A percentile compares a stretch with the other conserved stretches of the same genome.
phyloP scores from a whole-genome alignment of 2,888 invertebrate genomes.

The Polydrusus tereticollis region DNA sequence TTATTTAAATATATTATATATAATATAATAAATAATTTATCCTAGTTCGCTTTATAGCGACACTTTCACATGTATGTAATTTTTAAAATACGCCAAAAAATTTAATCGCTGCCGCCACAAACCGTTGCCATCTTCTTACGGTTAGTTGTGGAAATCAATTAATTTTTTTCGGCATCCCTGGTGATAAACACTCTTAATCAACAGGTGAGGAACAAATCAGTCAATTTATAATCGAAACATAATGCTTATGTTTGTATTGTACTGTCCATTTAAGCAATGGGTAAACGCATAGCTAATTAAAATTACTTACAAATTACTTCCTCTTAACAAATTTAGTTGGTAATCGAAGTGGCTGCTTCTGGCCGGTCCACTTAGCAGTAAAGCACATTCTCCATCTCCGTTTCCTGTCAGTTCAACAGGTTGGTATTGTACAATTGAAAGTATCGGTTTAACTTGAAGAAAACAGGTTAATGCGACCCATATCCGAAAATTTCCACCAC shows the following conservation, averaged over 20 bases:
- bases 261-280: neutral
- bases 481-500: neutral
- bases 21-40: too few species aligned
- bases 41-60: too few species aligned
- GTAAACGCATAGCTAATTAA: neutral
- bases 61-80: too few species aligned
- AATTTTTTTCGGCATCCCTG: too few species aligned
- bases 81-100: too few species aligned
- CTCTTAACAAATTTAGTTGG: conserved; percentile 85
- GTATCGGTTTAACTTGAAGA: conserved; percentile 37
- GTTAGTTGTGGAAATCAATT: too few species aligned
- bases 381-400: conserved; percentile 77
- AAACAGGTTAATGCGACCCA: conserved; percentile 18
- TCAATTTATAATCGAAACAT: too few species aligned
- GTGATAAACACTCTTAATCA: too few species aligned
- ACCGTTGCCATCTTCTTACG: too few species aligned
- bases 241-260: neutral
- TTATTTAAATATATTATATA: too few species aligned
- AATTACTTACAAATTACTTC: conserved; percentile 78
- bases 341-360: conserved; percentile 87
- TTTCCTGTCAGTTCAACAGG: conserved; percentile 60
- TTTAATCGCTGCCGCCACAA: too few species aligned
- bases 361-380: conserved; percentile 82
- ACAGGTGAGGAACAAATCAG: too few species aligned
- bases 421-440: conserved; percentile 61